These are phyloP conservation scores for Trichogramma dendrolimi DNA, from an alignment of 2,888 invertebrate genomes.

Conservation along the genomic window DNA sequence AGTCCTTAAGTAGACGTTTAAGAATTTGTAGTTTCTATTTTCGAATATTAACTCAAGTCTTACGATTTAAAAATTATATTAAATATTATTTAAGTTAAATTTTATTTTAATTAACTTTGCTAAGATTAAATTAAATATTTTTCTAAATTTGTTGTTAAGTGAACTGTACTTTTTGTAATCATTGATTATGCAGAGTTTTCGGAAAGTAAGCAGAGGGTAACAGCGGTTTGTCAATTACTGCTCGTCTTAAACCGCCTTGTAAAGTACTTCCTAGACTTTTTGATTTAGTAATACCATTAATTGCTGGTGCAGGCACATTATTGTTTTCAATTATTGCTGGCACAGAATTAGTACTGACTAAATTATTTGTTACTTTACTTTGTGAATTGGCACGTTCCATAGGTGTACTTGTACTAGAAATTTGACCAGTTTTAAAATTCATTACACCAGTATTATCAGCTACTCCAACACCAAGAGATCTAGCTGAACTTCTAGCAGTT, in stretches of 20 bases:
- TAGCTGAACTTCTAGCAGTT: slow-evolving; percentile 39
- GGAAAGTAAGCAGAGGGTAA: slow-evolving; percentile 49
- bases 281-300: slow-evolving; percentile 39
- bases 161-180: slow-evolving; percentile 19
- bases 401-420: slow-evolving; percentile 49
- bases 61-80: slow-evolving; percentile 14
- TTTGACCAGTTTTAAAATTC: slow-evolving; percentile 45
- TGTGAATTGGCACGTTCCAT: slow-evolving; percentile 44
- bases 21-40: no score
- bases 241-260: slow-evolving; percentile 46
- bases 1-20: no score
- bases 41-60: no score
- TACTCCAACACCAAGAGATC: slow-evolving; percentile 43
- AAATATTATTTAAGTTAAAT: slow-evolving; percentile 3
- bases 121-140: background rate
- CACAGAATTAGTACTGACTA: slow-evolving; percentile 34
- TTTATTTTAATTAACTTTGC: slow-evolving; percentile 1
- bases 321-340: slow-evolving; percentile 44
- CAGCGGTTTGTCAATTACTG: slow-evolving; percentile 45
- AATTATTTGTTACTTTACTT: slow-evolving; percentile 38
- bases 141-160: slow-evolving; percentile 3
- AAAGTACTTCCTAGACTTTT: slow-evolving; percentile 39
- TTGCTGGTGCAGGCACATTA: slow-evolving; percentile 38
- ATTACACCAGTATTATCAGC: slow-evolving; percentile 40
- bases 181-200: slow-evolving; percentile 43